Conservation (phyloP, 1,140 invertebrate species). For the Elysia chlorotica region DNA sequence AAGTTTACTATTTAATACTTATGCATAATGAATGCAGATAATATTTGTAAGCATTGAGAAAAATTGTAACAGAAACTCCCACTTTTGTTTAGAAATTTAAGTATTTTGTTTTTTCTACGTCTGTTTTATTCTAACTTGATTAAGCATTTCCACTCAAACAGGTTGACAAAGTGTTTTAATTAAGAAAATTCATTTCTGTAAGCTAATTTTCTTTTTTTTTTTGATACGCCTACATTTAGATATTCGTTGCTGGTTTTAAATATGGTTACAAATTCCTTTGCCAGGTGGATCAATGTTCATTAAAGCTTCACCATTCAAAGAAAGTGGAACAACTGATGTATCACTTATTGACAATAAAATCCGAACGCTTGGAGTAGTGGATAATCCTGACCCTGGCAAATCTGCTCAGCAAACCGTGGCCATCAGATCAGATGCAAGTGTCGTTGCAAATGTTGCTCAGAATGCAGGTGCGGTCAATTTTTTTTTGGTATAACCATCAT, state of each 20-base stretch:
- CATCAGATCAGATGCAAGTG: conserved; percentile 34
- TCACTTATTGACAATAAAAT: conserved; percentile 58
- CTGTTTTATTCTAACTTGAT: neutral
- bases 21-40: too few relatives aligned
- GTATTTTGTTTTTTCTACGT: neutral
- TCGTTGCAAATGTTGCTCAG: conserved; percentile 36
- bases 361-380: conserved; percentile 43
- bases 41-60: neutral
- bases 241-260: too few relatives aligned
- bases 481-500: too few relatives aligned
- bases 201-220: too few relatives aligned
- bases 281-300: conserved; percentile 42
- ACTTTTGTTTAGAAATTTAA: neutral
- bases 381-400: too few relatives aligned
- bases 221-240: too few relatives aligned
- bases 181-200: too few relatives aligned
- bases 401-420: too few relatives aligned
- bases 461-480: conserved; percentile 43
- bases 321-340: conserved; percentile 43
- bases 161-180: neutral
- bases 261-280: too few relatives aligned
- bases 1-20: conserved; percentile 8
- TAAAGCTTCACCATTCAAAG: conserved; percentile 22
- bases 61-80: neutral
- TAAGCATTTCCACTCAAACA: neutral